A percentile compares a stretch with the other conserved stretches of the same genome.
These are phyloP conservation scores for Drosophila nigromelanica DNA, from an alignment of 1,140 invertebrate species.

Conservation along the genomic window DNA sequence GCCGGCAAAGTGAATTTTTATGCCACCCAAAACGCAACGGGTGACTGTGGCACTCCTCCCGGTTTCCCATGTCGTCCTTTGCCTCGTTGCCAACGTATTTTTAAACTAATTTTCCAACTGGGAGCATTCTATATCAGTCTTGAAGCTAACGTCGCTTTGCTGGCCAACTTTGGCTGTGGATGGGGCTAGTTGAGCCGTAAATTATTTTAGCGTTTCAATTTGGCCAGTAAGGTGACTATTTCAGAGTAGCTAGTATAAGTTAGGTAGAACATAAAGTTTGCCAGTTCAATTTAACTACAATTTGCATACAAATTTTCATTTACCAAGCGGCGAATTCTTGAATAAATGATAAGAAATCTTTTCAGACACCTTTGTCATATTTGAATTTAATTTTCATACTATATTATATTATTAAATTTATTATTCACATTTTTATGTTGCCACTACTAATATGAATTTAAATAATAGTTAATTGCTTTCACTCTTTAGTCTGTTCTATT, in stretches of 20 bases:
- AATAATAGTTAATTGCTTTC: too few relatives aligned
- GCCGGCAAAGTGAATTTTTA: slow-evolving; percentile 75
- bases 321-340: neutral
- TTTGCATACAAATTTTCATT: slow-evolving; percentile 40
- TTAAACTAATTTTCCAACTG: slow-evolving; percentile 82
- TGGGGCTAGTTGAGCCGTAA: slow-evolving; percentile 63
- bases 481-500: too few relatives aligned
- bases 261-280: slow-evolving; percentile 46
- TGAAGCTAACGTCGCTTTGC: slow-evolving; percentile 26
- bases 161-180: slow-evolving; percentile 12
- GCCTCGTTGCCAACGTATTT: slow-evolving; percentile 61
- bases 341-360: neutral
- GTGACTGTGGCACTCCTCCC: neutral
- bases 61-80: slow-evolving; percentile 4
- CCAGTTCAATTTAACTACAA: slow-evolving; percentile 54
- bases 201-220: slow-evolving; percentile 80
- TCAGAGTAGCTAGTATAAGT: neutral
- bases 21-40: slow-evolving; percentile 66
- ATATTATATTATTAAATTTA: too few relatives aligned
- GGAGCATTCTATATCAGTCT: slow-evolving; percentile 70
- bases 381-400: too few relatives aligned
- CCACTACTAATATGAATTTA: too few relatives aligned
- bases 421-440: too few relatives aligned
- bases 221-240: slow-evolving; percentile 58
- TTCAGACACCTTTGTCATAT: neutral